Evolutionary conservation across 1,140 invertebrate species (phyloP).

Genomic region (Papilio xuthus): DNA sequence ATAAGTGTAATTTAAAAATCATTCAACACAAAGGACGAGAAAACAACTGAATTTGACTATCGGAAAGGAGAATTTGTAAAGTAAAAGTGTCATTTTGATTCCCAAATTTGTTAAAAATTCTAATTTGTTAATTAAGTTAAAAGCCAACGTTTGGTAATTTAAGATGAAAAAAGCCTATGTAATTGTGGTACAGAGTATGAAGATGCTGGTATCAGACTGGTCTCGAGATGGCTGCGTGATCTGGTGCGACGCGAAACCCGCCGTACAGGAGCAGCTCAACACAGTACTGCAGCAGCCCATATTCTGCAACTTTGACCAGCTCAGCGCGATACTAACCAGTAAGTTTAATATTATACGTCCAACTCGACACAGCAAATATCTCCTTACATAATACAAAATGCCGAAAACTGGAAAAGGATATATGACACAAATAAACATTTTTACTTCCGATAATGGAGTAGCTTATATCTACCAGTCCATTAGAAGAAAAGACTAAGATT

Average conservation of each 20-base stretch:
- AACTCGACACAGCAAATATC: background rate
- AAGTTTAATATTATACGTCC: conserved; percentile 38
- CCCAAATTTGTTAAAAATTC: too few species aligned
- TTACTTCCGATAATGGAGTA: too few species aligned
- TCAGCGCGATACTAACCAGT: conserved; percentile 53
- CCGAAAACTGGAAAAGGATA: background rate
- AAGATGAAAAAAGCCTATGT: background rate
- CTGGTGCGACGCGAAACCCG: conserved; percentile 58
- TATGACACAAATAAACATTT: background rate
- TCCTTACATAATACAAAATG: too few species aligned
- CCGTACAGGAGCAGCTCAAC: conserved; percentile 55
- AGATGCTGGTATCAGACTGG: conserved; percentile 66
- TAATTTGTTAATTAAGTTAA: conserved; percentile 30
- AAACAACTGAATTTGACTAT: too few species aligned
- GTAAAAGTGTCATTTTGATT: too few species aligned
- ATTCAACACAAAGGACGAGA: too few species aligned
- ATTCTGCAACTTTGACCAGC: conserved; percentile 56
- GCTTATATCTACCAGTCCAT: too few species aligned
- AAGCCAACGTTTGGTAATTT: conserved; percentile 20
- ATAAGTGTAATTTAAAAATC: too few species aligned
- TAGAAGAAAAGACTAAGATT: too few species aligned
- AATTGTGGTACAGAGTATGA: conserved; percentile 58
- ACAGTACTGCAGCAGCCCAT: conserved; percentile 54
- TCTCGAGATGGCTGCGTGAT: conserved; percentile 54
- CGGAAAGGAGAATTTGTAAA: too few species aligned